phyloP scores from a whole-genome alignment of 2,113 vertebrate genomes.

The Motacilla tschutschensis region DNA sequence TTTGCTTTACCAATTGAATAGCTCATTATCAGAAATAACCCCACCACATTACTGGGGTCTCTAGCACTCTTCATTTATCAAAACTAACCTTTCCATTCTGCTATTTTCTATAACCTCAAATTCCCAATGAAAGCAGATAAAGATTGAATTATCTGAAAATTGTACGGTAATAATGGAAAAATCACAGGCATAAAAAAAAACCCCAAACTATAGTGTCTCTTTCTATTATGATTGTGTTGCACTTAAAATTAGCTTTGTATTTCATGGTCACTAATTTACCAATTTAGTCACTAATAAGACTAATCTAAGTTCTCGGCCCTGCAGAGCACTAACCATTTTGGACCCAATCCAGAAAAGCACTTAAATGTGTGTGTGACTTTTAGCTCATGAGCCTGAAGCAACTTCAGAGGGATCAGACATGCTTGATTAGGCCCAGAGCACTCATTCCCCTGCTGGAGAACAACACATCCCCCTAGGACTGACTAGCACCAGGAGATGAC shows the following conservation, averaged over 20 bases:
- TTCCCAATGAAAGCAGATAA: neutral
- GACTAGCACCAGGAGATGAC: neutral
- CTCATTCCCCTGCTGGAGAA: neutral
- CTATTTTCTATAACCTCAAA: neutral
- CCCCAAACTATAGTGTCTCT: neutral
- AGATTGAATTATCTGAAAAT: conserved; percentile 23
- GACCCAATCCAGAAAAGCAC: conserved; percentile 31
- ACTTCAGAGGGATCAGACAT: neutral
- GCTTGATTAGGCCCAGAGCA: neutral
- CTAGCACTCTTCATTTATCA: neutral
- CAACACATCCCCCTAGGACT: neutral
- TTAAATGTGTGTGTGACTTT: neutral
- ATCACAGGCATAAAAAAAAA: neutral
- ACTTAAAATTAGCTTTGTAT: conserved; percentile 34
- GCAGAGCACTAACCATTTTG: conserved; percentile 7
- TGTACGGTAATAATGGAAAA: neutral
- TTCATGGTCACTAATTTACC: neutral
- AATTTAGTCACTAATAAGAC: neutral
- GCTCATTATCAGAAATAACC: conserved; percentile 26
- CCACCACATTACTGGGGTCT: neutral
- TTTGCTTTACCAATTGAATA: conserved; percentile 32
- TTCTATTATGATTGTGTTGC: neutral
- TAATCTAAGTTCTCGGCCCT: neutral
- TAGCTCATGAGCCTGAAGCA: conserved; percentile 2
- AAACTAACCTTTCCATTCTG: neutral